A percentile compares a stretch with the other conserved stretches of the same genome.
phyloP scores from a whole-genome alignment of 2,113 vertebrate genomes.

The Genyomyrus donnyi region DNA sequence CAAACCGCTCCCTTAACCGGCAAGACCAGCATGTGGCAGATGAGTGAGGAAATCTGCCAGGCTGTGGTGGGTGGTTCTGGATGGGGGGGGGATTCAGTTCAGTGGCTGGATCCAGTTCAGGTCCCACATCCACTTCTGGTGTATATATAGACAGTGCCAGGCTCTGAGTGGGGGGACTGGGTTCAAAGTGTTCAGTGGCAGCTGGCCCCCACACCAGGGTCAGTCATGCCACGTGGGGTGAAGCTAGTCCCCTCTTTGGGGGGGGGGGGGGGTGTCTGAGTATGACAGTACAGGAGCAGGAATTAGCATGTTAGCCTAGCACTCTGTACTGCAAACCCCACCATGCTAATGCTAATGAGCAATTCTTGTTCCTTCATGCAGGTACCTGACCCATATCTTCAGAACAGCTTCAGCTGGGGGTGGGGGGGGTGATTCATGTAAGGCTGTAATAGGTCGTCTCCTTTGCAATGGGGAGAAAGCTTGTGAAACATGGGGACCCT shows the following conservation, averaged over 20 bases:
- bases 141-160: conserved; percentile 17
- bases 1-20: neutral
- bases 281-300: neutral
- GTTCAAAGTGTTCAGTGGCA: neutral
- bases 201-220: neutral
- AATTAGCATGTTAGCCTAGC: neutral
- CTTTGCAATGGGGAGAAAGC: neutral
- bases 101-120: conserved; percentile 39
- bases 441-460: neutral
- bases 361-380: neutral
- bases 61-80: neutral
- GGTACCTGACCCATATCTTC: neutral
- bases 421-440: neutral
- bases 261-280: neutral
- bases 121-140: conserved; percentile 42
- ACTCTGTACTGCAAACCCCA: neutral
- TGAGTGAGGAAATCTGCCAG: neutral
- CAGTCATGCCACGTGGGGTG: neutral
- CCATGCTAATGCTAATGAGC: neutral
- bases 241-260: neutral
- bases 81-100: neutral
- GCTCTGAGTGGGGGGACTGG: conserved; percentile 23
- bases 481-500: neutral
- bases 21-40: no score
- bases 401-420: neutral